phyloP scores from a whole-genome alignment of 2,113 vertebrate species.

The Piliocolobus tephrosceles region DNA sequence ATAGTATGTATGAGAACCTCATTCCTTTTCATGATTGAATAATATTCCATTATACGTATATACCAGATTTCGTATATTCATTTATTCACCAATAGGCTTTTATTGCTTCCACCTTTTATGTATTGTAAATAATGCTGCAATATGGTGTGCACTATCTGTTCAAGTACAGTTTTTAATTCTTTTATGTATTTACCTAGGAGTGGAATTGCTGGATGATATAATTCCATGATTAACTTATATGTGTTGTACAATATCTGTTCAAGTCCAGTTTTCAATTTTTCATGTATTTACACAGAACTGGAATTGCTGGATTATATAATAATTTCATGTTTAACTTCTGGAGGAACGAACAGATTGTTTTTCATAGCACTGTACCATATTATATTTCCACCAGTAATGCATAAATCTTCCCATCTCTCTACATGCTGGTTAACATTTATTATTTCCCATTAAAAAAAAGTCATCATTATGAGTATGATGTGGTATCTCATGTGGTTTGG shows the following conservation, averaged over 20 bases:
- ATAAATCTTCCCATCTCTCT: background rate
- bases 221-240: no score
- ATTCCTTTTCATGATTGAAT: background rate
- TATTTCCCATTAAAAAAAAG: background rate
- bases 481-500: background rate
- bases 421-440: background rate
- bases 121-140: background rate
- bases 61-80: background rate
- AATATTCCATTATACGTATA: background rate
- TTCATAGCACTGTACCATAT: background rate
- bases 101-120: background rate
- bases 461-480: background rate
- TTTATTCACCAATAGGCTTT: background rate
- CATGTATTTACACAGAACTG: background rate
- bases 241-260: background rate
- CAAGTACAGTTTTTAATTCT: no score
- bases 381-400: background rate
- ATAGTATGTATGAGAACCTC: background rate
- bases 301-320: background rate
- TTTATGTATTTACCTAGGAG: no score
- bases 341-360: background rate
- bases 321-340: background rate
- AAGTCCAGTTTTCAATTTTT: background rate
- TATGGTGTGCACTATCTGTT: background rate
- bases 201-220: no score